Conservation (phyloP, 2,888 invertebrate species). For the Lasioglossum villosulum region DNA sequence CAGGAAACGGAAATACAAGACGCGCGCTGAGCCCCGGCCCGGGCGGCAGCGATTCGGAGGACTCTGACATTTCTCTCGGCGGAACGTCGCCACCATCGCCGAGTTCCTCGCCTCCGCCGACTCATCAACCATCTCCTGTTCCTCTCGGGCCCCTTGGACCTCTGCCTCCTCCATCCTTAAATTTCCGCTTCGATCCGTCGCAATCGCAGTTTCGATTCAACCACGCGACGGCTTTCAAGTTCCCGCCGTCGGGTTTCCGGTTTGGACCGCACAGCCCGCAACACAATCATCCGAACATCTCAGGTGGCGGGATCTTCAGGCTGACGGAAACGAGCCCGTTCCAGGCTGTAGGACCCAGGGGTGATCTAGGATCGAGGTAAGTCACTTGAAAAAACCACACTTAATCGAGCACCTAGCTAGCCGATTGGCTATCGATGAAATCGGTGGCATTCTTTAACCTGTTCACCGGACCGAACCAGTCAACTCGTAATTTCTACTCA, state of each 20-base stretch:
- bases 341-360: constrained; percentile 83
- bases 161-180: constrained; percentile 80
- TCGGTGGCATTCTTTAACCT: constrained; percentile 3
- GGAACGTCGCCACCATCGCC: constrained; percentile 83
- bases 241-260: constrained; percentile 81
- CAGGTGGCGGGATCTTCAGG: constrained; percentile 82
- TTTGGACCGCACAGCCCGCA: constrained; percentile 83
- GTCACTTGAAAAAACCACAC: background rate
- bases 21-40: constrained; percentile 81
- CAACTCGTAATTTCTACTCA: background rate
- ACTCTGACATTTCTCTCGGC: constrained; percentile 83
- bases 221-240: constrained; percentile 82
- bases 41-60: constrained; percentile 82
- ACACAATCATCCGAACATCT: constrained; percentile 82
- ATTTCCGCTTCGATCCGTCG: constrained; percentile 82
- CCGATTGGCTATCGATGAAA: background rate
- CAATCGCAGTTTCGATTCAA: constrained; percentile 82
- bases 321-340: constrained; percentile 83
- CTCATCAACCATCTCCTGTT: constrained; percentile 81
- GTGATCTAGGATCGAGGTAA: constrained; percentile 82
- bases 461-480: background rate
- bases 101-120: constrained; percentile 80
- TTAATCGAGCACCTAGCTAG: background rate
- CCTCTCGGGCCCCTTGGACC: constrained; percentile 81
- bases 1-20: constrained; percentile 78